A percentile compares a stretch with the other conserved stretches of the same genome.
phyloP scores from a whole-genome alignment of 1,140 invertebrate species.

The Argopecten irradians region DNA sequence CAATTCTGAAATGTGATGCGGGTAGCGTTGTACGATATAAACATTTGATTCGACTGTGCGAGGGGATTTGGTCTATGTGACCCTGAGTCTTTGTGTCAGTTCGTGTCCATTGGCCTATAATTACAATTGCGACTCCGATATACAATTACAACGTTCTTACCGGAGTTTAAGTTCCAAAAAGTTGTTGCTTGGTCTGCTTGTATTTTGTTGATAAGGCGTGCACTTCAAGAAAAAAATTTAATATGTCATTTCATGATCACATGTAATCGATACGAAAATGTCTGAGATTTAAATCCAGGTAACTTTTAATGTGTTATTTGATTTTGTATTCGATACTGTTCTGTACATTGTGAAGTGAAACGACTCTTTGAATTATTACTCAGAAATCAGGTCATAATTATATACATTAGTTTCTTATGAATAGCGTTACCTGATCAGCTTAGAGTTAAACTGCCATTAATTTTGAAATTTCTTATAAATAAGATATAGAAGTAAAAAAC shows the following conservation, averaged over 20 bases:
- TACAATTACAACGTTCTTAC: constrained; percentile 7
- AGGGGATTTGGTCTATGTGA: neutral
- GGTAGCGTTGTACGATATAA: neutral
- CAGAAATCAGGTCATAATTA: neutral
- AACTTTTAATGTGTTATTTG: neutral
- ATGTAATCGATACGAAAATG: neutral
- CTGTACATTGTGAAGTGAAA: neutral
- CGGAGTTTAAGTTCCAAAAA: neutral
- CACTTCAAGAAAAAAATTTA: neutral
- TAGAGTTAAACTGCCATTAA: neutral
- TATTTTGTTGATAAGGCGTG: constrained; percentile 8
- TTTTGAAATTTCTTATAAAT: too few relatives aligned
- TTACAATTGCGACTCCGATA: neutral
- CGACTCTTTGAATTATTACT: neutral
- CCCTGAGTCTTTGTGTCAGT: neutral
- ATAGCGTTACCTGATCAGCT: neutral
- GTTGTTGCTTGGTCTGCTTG: neutral
- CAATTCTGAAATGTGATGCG: neutral
- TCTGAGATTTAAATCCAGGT: constrained; percentile 10
- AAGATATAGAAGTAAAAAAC: neutral
- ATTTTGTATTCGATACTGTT: neutral
- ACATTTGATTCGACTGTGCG: constrained; percentile 16
- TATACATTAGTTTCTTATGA: neutral
- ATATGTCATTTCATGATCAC: neutral
- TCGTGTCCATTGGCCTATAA: neutral